phyloP scores from a whole-genome alignment of 2,797 vertebrate genomes.

The Syncerus caffer region DNA sequence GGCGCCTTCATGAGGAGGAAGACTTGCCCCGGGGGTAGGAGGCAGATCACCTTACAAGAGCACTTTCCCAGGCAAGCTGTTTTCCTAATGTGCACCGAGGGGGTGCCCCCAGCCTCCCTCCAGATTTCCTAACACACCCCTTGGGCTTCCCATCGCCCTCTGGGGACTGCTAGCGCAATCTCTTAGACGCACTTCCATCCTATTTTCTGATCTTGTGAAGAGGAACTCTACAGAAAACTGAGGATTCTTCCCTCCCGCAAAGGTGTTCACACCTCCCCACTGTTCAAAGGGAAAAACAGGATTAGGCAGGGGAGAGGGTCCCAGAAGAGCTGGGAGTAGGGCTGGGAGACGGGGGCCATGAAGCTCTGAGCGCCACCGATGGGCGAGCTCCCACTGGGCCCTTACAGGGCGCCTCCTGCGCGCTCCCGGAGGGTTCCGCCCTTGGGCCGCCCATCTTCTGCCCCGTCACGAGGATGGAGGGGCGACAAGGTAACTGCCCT shows the following conservation, averaged over 20 bases:
- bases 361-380: background rate
- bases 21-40: constrained; percentile 55
- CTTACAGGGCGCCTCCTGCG: background rate
- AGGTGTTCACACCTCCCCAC: background rate
- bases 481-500: too few species aligned
- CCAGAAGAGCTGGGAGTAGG: background rate
- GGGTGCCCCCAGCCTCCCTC: background rate
- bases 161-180: background rate
- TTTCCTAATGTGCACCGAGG: background rate
- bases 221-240: background rate
- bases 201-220: background rate
- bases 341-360: accelerated
- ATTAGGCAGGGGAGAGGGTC: background rate
- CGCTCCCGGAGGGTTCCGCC: accelerated
- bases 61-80: constrained; percentile 92
- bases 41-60: constrained; percentile 90
- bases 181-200: background rate
- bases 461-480: background rate
- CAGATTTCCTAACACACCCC: background rate
- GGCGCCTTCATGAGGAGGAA: constrained; percentile 84
- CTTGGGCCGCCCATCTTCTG: background rate
- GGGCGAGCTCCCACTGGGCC: too few species aligned
- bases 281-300: background rate
- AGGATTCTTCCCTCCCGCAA: background rate
- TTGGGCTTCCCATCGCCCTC: background rate